Evolutionary conservation across 2,888 invertebrate genomes (phyloP).

Genomic region (Sthenelais limicola): DNA sequence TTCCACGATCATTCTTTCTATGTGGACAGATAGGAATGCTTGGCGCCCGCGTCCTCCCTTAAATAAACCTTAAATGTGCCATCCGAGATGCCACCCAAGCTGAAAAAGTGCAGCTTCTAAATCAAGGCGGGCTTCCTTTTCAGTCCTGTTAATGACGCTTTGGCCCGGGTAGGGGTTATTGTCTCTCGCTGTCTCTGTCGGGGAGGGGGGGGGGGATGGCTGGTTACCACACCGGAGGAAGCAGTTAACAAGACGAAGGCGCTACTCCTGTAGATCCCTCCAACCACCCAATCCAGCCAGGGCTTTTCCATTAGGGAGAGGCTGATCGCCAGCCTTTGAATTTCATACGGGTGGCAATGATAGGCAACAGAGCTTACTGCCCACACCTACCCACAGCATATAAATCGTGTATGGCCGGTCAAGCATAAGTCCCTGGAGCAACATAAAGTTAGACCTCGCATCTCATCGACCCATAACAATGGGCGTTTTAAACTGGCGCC

Average conservation of each 20-base stretch:
- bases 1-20: neutral
- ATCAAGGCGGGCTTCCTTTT: constrained; percentile 3
- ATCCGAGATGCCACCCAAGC: constrained; percentile 3
- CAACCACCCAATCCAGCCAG: no score
- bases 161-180: neutral
- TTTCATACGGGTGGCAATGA: constrained; percentile 22
- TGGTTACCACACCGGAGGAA: neutral
- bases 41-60: neutral
- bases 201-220: neutral
- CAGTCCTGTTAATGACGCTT: neutral
- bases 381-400: constrained; percentile 8
- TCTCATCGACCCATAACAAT: constrained; percentile 34
- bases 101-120: constrained; percentile 5
- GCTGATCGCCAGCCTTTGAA: constrained; percentile 35
- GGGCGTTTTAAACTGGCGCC: constrained; percentile 8
- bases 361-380: constrained; percentile 26
- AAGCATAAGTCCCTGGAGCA: neutral
- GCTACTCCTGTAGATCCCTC: neutral
- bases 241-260: neutral
- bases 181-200: constrained; percentile 8
- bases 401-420: constrained; percentile 16
- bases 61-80: neutral
- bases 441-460: constrained; percentile 27
- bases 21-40: no score
- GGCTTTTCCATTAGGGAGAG: constrained; percentile 12